Evolutionary conservation across 1,140 invertebrate species (phyloP), one percentile per base, ranked within the genome.

Genomic region (Drosophila watanabei): DNA sequence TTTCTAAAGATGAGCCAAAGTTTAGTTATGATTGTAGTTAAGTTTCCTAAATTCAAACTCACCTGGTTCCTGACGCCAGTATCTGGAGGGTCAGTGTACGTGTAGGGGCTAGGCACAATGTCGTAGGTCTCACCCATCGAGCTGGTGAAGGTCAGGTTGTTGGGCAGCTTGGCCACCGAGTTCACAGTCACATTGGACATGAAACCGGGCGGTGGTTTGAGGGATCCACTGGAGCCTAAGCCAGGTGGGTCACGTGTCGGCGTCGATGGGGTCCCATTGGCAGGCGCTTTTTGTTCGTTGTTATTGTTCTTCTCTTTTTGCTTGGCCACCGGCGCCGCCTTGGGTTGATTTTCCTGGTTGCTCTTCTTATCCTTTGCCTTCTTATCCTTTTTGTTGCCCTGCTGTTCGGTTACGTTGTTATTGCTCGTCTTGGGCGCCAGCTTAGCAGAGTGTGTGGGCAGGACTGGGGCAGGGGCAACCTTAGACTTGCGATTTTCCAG

Each of bases 71-170:
- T 93, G 16, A 93, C 87, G 48, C 95, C 94, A 91, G 97, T 97
- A 81, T 97, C 95, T 1, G 94, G 93, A 1, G 97, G 97, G 60
- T 95, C 94, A 1, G 95, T 93, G 88, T 97, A 98, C 5, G 90
- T 80, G 75, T 94, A 95, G 0, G 93, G 69, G 49, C 76, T 90
- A 2, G 94, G 94, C 16, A 94, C 94, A 33, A 94, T 82, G 65
- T 76, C 79, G 81, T 96, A 97, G 59, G 94, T 96, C 79, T 97
- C 96, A 0, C 96, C 96, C 14, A 95, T 95, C 28, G 96, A 97
- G 77, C 95, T 97, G 1, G 96, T 97, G 82, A 97, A 97, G 0
- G 96, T 97, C 81, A 97, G 94, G 48, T 95, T 95, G 82, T 96
- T 95, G 20, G 93, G 79, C 70, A 94, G 64, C 86, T 94, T 76